Evolutionary conservation across 2,113 vertebrate species (phyloP).

Genomic region (Pygoscelis adeliae): DNA sequence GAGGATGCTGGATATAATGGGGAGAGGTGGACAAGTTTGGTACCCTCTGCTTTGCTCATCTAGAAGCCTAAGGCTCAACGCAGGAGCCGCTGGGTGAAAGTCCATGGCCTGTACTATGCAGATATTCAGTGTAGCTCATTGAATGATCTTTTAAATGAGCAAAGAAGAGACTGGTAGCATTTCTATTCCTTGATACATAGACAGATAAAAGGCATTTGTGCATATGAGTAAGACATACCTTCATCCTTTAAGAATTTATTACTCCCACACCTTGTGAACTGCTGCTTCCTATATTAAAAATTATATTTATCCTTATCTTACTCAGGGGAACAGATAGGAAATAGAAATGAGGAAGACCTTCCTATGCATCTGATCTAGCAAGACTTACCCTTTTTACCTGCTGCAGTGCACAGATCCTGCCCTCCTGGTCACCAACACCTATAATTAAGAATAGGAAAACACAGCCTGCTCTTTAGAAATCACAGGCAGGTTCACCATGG

Average conservation of each 20-base stretch:
- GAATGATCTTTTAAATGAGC: neutral
- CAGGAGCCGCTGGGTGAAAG: neutral
- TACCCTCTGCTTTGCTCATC: neutral
- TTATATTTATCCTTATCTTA: neutral
- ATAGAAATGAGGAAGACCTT: neutral
- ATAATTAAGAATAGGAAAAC: neutral
- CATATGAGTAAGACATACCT: neutral
- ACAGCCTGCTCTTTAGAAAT: neutral
- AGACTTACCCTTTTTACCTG: neutral
- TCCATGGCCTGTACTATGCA: neutral
- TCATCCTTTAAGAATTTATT: neutral
- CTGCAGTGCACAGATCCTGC: neutral
- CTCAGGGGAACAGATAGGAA: neutral
- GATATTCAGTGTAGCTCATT: neutral
- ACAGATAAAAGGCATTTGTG: neutral
- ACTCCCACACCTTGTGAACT: neutral
- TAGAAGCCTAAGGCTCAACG: neutral
- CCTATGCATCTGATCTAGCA: neutral
- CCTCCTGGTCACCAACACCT: neutral
- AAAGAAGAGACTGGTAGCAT: neutral
- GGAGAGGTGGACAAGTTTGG: neutral
- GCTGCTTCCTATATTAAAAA: neutral
- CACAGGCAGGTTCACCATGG: neutral
- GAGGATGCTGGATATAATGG: neutral
- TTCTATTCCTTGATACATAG: neutral